Base-by-base conservation (phyloP, 2,888 invertebrate genomes). In the Drosophila dives region DNA sequence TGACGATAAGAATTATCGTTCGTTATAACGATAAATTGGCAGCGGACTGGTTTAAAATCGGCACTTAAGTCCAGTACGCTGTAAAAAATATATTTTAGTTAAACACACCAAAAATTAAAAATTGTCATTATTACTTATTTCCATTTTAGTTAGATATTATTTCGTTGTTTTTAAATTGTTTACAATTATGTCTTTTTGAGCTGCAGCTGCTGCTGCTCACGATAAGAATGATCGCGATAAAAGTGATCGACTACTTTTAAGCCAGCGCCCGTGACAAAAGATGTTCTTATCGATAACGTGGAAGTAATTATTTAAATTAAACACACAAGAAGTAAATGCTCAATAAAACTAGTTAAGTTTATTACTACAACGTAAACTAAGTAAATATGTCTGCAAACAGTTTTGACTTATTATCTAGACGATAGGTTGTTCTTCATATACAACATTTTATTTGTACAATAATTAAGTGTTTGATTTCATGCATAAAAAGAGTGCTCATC, bases 361-460 rank as follows among this genome's bases (percentile, higher is more conserved):
- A 45, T 45, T 45, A 45, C 23, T 45, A 45, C 15, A 45, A 45
- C 4, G 26, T 15, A 45, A 45, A 45, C 40, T 45, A 12, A 45
- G 45, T 45, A 23, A 23, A 45, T 23, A 23, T 45, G 45, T 45
- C 8, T 45, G 23, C 29, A 32, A 32, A 50, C 50, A 49, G 26
- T 12, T 50, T 32, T 23, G 23, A 51, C 32, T 32, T 51, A 51
- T 38, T 23, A 2, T 12, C 15, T 56, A 32, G 15, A 23, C 17
- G 15, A 29, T 34, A 51, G 29, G 40, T 50, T 59, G 11, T 32
- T 40, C 50, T 36, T 6, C 36, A 49, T 40, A 78, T 75, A 71
- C 78, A 75, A 78, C 1, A 42, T 20, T 71, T 63, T 71, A 74
- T 78, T 78, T 78, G 75, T 79, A 78, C 70, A 74, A 70, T 23